Percentiles rank a stretch among this genome's conserved stretches.
phyloP scores from a whole-genome alignment of 2,797 vertebrate species.

The Vireo griseus region DNA sequence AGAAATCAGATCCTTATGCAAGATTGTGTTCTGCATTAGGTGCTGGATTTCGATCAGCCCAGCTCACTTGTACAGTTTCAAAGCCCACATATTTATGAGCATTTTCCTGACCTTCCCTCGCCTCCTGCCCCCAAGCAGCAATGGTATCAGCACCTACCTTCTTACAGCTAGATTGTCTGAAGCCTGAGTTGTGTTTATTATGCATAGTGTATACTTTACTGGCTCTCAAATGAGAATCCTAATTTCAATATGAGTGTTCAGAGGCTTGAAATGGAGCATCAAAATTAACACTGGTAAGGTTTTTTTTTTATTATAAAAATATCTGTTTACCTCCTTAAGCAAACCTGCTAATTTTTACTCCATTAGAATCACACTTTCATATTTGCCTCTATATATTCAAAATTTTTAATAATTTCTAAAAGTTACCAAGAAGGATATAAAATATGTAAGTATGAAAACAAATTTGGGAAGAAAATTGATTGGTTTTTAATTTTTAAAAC shows the following conservation, averaged over 20 bases:
- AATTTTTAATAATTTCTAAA: neutral
- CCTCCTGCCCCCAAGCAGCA: neutral
- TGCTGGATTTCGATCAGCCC: neutral
- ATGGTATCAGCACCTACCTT: neutral
- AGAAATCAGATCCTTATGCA: neutral
- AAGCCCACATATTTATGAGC: neutral
- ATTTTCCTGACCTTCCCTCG: neutral
- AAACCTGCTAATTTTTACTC: constrained; percentile 46
- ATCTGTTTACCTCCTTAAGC: constrained; percentile 26
- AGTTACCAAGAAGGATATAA: neutral
- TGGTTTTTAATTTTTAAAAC: neutral
- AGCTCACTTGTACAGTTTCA: neutral
- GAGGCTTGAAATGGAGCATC: constrained; percentile 29
- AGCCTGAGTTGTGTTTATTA: neutral
- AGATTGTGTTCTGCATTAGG: neutral
- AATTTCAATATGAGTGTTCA: constrained; percentile 36
- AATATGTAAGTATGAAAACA: neutral
- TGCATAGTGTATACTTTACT: neutral
- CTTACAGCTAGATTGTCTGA: neutral
- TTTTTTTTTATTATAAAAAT: constrained; percentile 45
- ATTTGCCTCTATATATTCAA: neutral
- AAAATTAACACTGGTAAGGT: neutral
- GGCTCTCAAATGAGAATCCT: constrained; percentile 36
- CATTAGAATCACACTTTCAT: constrained; percentile 26
- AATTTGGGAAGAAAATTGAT: neutral